phyloP scores from a whole-genome alignment of 1,140 invertebrate genomes.

The Coenobita brevimanus region DNA sequence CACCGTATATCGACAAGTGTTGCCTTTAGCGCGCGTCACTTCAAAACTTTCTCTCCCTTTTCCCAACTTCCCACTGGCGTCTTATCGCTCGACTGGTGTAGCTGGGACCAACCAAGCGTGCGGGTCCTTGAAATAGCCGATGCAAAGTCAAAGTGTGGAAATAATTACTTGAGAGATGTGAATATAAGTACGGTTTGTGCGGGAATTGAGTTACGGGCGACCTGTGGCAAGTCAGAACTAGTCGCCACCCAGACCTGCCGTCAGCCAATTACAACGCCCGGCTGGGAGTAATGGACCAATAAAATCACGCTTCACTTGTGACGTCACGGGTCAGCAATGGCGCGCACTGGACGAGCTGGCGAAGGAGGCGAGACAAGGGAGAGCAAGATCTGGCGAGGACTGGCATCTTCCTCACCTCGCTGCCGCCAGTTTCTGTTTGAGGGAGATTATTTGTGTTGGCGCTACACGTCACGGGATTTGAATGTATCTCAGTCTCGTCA shows the following conservation, averaged over 20 bases:
- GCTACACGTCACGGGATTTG: constrained; percentile 51
- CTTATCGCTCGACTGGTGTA: not conserved
- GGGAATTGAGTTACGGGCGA: constrained; percentile 95
- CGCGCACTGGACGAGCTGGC: constrained; percentile 48
- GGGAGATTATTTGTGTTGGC: constrained; percentile 60
- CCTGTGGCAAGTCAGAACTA: constrained; percentile 89
- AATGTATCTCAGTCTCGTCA: constrained; percentile 54
- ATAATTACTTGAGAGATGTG: constrained; percentile 44
- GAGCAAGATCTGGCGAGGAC: constrained; percentile 9
- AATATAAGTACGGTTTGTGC: constrained; percentile 77
- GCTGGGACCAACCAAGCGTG: not conserved
- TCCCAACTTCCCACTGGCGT: not conserved
- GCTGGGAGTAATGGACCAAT: constrained; percentile 67
- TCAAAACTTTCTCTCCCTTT: not conserved
- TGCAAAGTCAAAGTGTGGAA: constrained; percentile 25
- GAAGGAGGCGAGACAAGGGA: not conserved
- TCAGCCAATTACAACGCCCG: constrained; percentile 68
- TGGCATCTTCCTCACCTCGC: not conserved
- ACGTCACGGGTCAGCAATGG: constrained; percentile 68
- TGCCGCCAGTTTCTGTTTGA: constrained; percentile 42
- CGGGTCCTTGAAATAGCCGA: not conserved
- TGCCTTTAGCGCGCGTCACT: not conserved
- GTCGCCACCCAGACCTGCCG: constrained; percentile 70
- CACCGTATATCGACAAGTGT: constrained; percentile 53
- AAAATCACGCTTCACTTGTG: constrained; percentile 62